A percentile compares a stretch with the other conserved stretches of the same genome.
phyloP scores from a whole-genome alignment of 2,797 vertebrate genomes.

The Anguilla anguilla region DNA sequence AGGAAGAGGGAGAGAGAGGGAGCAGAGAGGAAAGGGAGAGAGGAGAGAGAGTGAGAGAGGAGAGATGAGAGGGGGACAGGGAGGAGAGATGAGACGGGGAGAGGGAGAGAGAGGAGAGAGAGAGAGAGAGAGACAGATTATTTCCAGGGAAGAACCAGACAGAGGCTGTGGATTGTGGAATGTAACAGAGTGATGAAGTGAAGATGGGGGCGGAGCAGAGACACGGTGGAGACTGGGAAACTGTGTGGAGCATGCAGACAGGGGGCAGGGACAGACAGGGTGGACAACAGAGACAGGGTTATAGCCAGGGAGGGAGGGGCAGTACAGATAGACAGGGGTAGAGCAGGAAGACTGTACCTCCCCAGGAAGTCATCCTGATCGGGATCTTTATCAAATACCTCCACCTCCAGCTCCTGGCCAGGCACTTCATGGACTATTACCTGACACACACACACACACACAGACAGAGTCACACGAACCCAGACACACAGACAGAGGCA shows the following conservation, averaged over 20 bases:
- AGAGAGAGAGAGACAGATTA: not conserved
- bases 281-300: not conserved
- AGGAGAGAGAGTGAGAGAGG: slow-evolving; percentile 13
- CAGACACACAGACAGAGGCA: slow-evolving; percentile 55
- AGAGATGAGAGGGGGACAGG: not conserved
- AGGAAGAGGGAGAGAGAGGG: not conserved
- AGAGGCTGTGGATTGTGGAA: not conserved
- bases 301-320: slow-evolving; percentile 30
- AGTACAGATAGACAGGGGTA: slow-evolving; percentile 53
- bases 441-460: slow-evolving; percentile 69
- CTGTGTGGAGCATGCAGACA: slow-evolving; percentile 60
- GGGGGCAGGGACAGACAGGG: slow-evolving; percentile 58
- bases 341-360: slow-evolving; percentile 79
- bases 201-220: slow-evolving; percentile 55
- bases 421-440: slow-evolving; percentile 93
- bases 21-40: not conserved
- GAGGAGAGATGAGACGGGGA: not conserved
- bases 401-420: slow-evolving; percentile 91
- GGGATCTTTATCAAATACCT: slow-evolving; percentile 92
- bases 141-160: not conserved
- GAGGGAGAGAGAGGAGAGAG: not conserved
- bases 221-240: slow-evolving; percentile 34
- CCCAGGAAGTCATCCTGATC: slow-evolving; percentile 96
- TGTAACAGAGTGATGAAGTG: slow-evolving; percentile 42
- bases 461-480: slow-evolving; percentile 61